Conservation (phyloP, 1,140 invertebrate species). For the Tigriopus japonicus region DNA sequence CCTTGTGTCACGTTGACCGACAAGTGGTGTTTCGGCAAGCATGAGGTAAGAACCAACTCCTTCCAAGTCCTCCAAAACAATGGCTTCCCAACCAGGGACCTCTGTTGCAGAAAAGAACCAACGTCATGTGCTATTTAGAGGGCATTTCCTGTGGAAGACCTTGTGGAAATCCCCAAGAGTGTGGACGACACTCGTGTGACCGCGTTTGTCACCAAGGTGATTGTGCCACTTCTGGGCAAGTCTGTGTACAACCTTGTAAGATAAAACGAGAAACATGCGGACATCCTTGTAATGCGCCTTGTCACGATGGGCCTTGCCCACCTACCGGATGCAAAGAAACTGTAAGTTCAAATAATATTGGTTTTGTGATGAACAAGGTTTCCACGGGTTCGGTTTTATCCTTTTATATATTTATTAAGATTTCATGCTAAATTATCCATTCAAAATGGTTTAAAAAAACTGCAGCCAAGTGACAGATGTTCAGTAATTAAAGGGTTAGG, state of each 20-base stretch:
- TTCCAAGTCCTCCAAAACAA: neutral
- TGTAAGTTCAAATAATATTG: too few species aligned
- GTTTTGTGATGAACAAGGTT: too few species aligned
- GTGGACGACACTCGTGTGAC: slow-evolving; percentile 55
- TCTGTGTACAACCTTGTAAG: slow-evolving; percentile 60
- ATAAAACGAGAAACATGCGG: slow-evolving; percentile 44
- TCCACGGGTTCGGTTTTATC: too few species aligned
- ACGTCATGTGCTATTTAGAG: slow-evolving; percentile 68
- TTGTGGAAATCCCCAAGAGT: slow-evolving; percentile 54
- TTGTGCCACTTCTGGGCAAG: slow-evolving; percentile 35
- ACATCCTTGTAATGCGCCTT: slow-evolving; percentile 56
- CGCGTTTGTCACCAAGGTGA: slow-evolving; percentile 48
- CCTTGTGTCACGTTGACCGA: slow-evolving; percentile 75
- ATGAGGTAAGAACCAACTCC: slow-evolving; percentile 39
- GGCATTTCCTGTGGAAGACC: slow-evolving; percentile 74
- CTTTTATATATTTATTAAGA: too few species aligned
- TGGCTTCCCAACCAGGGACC: too few species aligned
- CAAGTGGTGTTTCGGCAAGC: slow-evolving; percentile 68
- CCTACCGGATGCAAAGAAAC: slow-evolving; percentile 46
- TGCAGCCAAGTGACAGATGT: too few species aligned
- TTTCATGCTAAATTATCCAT: too few species aligned
- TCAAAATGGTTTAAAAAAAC: too few species aligned
- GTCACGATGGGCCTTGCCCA: slow-evolving; percentile 49
- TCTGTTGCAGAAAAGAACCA: slow-evolving; percentile 33
- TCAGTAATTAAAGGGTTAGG: too few species aligned